phyloP scores from a whole-genome alignment of 2,113 vertebrate species.

The Pongo abelii region DNA sequence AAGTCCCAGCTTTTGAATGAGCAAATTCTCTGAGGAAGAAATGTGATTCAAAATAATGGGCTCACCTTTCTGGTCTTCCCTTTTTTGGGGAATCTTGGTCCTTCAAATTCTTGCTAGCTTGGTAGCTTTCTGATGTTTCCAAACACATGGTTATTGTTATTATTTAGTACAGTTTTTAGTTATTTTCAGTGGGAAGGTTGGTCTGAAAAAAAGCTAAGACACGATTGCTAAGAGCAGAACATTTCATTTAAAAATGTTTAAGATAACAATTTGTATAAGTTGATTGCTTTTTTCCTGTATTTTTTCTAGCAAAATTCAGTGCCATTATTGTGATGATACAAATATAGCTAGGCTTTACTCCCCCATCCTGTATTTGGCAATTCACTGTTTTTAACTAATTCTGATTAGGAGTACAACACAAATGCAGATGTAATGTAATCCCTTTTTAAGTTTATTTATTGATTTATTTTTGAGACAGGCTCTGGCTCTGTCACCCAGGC shows the following conservation, averaged over 20 bases:
- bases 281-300: not conserved
- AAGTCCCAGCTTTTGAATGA: not conserved
- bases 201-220: not conserved
- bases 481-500: too few relatives aligned
- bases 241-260: not conserved
- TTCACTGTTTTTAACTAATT: not conserved
- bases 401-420: not conserved
- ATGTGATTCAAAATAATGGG: not conserved
- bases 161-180: not conserved
- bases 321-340: not conserved
- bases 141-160: not conserved
- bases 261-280: not conserved
- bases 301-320: not conserved
- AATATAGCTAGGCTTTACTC: not conserved
- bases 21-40: not conserved
- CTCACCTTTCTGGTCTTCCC: not conserved
- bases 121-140: not conserved
- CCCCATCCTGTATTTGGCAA: not conserved
- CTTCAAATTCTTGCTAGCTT: not conserved
- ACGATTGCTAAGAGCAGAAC: not conserved
- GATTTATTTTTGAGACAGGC: not conserved
- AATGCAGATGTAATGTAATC: not conserved
- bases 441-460: not conserved
- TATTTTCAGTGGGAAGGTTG: rapidly evolving
- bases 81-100: not conserved